These are phyloP conservation scores for Paramacrobiotus metropolitanus DNA, from an alignment of 1,140 invertebrate genomes.

Conservation along the genomic window DNA sequence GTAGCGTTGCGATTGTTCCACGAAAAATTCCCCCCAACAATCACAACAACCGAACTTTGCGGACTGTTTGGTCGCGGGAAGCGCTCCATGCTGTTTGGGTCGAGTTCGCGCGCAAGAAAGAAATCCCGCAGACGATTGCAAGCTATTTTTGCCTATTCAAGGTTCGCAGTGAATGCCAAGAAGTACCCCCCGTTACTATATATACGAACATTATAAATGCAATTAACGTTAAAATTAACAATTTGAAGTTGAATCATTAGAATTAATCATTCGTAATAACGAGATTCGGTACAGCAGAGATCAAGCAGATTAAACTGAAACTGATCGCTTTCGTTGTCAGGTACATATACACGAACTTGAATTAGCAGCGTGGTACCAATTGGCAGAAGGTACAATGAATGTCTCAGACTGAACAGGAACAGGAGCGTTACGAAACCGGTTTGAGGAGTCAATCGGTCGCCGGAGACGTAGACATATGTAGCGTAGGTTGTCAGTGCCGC, in stretches of 20 bases:
- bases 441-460: conserved; percentile 22
- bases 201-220: too few species aligned
- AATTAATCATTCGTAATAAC: too few species aligned
- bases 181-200: neutral
- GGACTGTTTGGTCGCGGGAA: neutral
- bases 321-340: neutral
- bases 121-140: neutral
- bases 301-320: too few species aligned
- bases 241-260: too few species aligned
- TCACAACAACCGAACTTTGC: neutral
- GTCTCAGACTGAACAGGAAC: conserved; percentile 18
- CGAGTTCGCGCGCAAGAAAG: neutral
- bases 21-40: neutral
- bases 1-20: neutral
- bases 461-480: conserved; percentile 16
- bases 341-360: neutral
- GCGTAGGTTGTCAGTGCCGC: conserved; percentile 26
- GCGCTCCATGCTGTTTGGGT: neutral
- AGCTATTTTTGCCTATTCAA: neutral
- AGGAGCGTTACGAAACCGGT: conserved; percentile 22
- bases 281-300: too few species aligned
- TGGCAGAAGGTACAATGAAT: conserved; percentile 14
- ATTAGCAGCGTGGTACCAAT: conserved; percentile 10
- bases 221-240: too few species aligned
- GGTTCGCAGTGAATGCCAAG: neutral